Base-by-base conservation (phyloP, 2,797 vertebrate genomes). In the Myoxocephalus aenaeus region DNA sequence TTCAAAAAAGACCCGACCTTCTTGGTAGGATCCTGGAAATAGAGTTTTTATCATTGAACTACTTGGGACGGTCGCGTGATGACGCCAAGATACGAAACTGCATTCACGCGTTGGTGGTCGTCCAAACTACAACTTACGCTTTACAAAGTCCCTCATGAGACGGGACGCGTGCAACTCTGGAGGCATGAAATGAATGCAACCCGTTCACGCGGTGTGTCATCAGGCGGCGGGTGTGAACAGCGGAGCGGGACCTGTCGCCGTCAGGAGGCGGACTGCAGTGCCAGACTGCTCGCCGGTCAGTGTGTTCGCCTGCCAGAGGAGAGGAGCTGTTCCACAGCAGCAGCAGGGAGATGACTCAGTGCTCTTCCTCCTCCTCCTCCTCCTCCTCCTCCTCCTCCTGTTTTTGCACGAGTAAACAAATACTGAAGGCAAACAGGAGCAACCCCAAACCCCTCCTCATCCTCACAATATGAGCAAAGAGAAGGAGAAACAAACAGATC, bases 361-460 rank as follows among this genome's bases (percentile, higher is more conserved):
- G 53, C 25, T 54, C 53, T 27, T 54, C 7, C 14, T 54, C 51
- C 51, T 54, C 50, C 50, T 51, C 50, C 42, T 46, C 38, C 38
- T 40, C 8, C 36, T 38, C 36, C 11, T 51, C 22, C 51, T 54
- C 51, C 51, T 54, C 51, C 18, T 44, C 51, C 62, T 79, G 56
- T 83, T 89, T 86, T 70, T 83, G 82, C 77, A 72, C 64, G 51
- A 67, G 78, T 84, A 87, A 90, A 89, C 88, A 86, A 85, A 80
- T 61, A 79, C 81, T 72, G 63, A 74, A 65, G 75, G 88, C 76
- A 81, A 87, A 89, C 73, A 80, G 77, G 59, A 79, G 73, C 62
- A 66, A 59, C 51, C 73, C 46, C 51, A 38, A 15, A 6, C 25
- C 34, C 46, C 66, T 7, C 53, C 61, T 56, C 58, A 54, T 57